Percentiles rank a stretch among this genome's conserved stretches.
Conservation (phyloP, 2,888 invertebrate genomes). For the Eupithecia exiguata region DNA sequence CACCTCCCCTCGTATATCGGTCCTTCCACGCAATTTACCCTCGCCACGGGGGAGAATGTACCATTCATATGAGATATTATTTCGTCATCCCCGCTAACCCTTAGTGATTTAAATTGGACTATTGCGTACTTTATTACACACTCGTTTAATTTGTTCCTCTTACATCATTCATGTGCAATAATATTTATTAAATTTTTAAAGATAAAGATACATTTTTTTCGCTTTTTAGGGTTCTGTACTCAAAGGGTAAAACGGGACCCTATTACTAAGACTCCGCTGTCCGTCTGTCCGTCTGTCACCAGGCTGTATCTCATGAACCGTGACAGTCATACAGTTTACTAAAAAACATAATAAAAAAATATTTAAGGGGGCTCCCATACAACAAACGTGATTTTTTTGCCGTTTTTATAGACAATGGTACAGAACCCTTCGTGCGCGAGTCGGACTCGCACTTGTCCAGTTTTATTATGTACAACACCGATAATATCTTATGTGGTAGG, state of each 20-base stretch:
- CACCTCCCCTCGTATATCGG: slow-evolving; percentile 45
- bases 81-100: slow-evolving; percentile 63
- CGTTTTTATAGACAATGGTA: no score
- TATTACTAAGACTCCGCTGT: no score
- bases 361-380: no score
- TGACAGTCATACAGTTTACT: no score
- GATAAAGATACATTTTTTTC: background rate
- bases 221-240: no score
- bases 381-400: no score
- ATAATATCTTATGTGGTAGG: background rate
- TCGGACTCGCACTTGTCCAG: no score
- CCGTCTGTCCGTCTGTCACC: no score
- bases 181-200: slow-evolving; percentile 13
- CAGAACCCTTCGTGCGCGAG: no score
- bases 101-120: slow-evolving; percentile 60
- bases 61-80: slow-evolving; percentile 67
- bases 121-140: slow-evolving; percentile 70
- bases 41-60: slow-evolving; percentile 60
- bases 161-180: slow-evolving; percentile 22
- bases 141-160: slow-evolving; percentile 49
- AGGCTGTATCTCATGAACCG: no score
- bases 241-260: no score
- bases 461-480: background rate
- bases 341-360: no score
- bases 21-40: slow-evolving; percentile 62